Percentiles rank a stretch among this genome's conserved stretches.
Evolutionary conservation across 2,888 invertebrate genomes (phyloP).

Genomic region (Drosophila rubida): DNA sequence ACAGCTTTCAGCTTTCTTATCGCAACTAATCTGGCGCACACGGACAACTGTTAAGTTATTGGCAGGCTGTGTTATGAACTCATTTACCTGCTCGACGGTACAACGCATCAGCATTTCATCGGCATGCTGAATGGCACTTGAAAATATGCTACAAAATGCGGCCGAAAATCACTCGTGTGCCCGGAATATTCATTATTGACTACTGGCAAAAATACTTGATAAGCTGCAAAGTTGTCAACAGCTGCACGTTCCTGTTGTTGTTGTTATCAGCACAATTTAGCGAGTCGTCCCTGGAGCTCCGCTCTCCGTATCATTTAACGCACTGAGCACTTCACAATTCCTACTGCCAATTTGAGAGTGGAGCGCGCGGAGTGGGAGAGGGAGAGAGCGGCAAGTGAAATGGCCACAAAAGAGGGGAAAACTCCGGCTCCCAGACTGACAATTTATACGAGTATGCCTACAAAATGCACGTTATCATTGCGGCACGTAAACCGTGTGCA

Average conservation of each 20-base stretch:
- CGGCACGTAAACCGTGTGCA: conserved; percentile 58
- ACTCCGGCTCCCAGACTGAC: conserved; percentile 4
- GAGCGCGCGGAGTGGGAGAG: not conserved
- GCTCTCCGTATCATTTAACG: conserved; percentile 28
- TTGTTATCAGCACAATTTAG: conserved; percentile 65
- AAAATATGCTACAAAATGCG: conserved; percentile 53
- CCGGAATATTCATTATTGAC: conserved; percentile 46
- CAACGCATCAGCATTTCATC: conserved; percentile 3
- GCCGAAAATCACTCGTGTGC: conserved; percentile 35
- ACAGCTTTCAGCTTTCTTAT: not conserved
- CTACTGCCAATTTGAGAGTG: conserved; percentile 28
- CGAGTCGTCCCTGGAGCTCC: not conserved
- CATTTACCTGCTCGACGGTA: conserved; percentile 7
- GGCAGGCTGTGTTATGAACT: conserved; percentile 9
- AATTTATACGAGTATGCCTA: conserved; percentile 54
- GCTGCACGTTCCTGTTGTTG: conserved; percentile 61
- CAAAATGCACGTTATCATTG: conserved; percentile 70
- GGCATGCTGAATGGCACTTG: conserved; percentile 39
- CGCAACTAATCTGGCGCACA: not conserved
- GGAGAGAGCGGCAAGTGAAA: conserved; percentile 1
- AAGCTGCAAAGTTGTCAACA: conserved; percentile 54
- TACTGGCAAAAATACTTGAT: conserved; percentile 44
- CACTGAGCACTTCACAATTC: conserved; percentile 26
- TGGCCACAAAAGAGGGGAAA: conserved; percentile 9
- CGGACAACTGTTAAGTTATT: conserved; percentile 9